Evolutionary conservation across 2,888 invertebrate genomes (phyloP).

Genomic region (Agrilus biguttatus): DNA sequence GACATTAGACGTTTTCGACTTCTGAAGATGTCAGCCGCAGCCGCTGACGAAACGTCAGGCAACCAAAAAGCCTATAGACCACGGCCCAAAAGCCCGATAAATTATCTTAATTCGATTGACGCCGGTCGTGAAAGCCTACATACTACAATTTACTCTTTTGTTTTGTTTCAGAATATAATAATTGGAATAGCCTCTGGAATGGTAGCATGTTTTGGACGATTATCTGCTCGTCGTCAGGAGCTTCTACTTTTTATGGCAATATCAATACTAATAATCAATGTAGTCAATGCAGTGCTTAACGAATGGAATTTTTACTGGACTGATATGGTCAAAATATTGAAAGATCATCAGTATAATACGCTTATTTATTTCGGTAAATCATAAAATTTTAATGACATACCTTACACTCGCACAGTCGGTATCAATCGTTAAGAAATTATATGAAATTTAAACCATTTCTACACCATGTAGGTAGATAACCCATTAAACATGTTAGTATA

Average conservation of each 20-base stretch:
- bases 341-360: conserved; percentile 24
- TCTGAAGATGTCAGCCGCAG: too few relatives aligned
- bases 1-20: too few relatives aligned
- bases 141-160: conserved; percentile 5
- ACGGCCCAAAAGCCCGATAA: too few relatives aligned
- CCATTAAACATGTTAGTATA: too few relatives aligned
- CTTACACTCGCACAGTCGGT: too few relatives aligned
- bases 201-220: conserved; percentile 31
- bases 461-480: too few relatives aligned
- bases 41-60: too few relatives aligned
- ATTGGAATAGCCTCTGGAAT: conserved; percentile 34
- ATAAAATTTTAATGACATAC: not conserved
- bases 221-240: conserved; percentile 31
- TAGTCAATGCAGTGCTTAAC: conserved; percentile 36
- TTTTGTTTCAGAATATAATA: conserved; percentile 32
- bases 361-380: conserved; percentile 29
- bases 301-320: conserved; percentile 33
- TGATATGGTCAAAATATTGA: conserved; percentile 21
- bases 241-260: conserved; percentile 35
- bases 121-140: too few relatives aligned
- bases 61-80: too few relatives aligned
- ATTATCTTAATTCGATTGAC: too few relatives aligned
- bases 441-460: too few relatives aligned
- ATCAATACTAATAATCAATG: conserved; percentile 37
- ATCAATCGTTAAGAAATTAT: too few relatives aligned